Evolutionary conservation across 1,140 invertebrate species (phyloP), one percentile per base, ranked within the genome.

Genomic region (Scaptomyza pallida): DNA sequence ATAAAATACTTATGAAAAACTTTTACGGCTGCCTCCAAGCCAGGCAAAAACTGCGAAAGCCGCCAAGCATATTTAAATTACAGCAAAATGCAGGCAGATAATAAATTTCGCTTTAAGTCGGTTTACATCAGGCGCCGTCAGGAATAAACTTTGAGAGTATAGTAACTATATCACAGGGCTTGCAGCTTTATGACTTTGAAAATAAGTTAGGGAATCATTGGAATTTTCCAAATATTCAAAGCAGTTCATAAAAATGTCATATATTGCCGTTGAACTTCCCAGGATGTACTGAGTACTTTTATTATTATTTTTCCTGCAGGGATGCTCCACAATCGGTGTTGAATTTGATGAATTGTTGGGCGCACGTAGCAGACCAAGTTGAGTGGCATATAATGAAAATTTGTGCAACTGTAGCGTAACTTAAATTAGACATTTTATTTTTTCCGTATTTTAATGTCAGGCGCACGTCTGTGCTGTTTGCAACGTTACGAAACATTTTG

Each of bases 1-100:
- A 88, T 88, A 78, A 88, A 88, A 88, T 70, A 70, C 67, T 70
- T 88, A 88, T 82, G 83, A 82, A 82, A 86, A 88, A 88, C 59
- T 88, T 88, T 86, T 61, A 15, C 71, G 59, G 40, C 60, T 57
- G 45, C 54, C 41, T 17, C 21, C 23, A 26, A 40, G 13, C 47
- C 37, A 48, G 45, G 57, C 62, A 48, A 50, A 60, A 50, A 60
- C 69, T 69, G 61, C 59, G 48, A 57, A 70, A 77, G 71, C 56
- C 73, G 52, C 68, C 62, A 55, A 75, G 68, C 63, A 76, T 71
- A 74, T 80, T 85, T 80, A 80, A 85, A 75, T 76, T 75, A 86
- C 81, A 72, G 73, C 54, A 64, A 78, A 80, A 70, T 63, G 48
- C 72, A 67, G 57, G 60, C 81, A 55, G 52, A 41, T 69, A 55